phyloP scores from a whole-genome alignment of 1,140 invertebrate species.

The Pseudomyrmex flavicornis region DNA sequence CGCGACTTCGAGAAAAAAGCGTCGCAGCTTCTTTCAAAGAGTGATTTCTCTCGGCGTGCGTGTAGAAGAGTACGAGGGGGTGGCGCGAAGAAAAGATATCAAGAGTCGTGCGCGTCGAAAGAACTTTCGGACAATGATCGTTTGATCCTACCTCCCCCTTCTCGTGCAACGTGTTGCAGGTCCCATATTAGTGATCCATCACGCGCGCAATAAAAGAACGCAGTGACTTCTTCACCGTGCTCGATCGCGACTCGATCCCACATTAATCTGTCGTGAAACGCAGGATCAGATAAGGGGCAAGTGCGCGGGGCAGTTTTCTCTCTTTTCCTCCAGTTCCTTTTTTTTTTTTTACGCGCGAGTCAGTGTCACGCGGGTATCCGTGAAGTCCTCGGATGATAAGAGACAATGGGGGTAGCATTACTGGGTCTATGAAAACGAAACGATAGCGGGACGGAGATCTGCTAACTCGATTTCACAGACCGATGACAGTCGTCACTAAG shows the following conservation, averaged over 20 bases:
- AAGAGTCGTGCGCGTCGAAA: constrained; percentile 58
- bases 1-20: constrained; percentile 52
- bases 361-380: constrained; percentile 28
- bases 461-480: not conserved
- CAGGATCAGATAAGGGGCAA: constrained; percentile 76
- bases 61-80: not conserved
- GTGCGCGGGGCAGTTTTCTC: constrained; percentile 22
- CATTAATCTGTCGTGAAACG: constrained; percentile 78
- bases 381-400: constrained; percentile 41
- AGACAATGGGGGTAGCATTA: constrained; percentile 44
- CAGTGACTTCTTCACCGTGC: constrained; percentile 63
- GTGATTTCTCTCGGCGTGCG: constrained; percentile 20
- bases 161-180: constrained; percentile 44
- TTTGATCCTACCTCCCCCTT: not conserved
- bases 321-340: not conserved
- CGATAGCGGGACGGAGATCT: constrained; percentile 29
- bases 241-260: constrained; percentile 72
- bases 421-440: constrained; percentile 51
- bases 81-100: constrained; percentile 45
- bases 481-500: not conserved
- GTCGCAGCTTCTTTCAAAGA: constrained; percentile 28
- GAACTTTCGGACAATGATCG: constrained; percentile 68
- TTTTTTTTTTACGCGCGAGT: constrained; percentile 45
- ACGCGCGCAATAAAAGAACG: constrained; percentile 66
- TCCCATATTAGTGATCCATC: constrained; percentile 83